Evolutionary conservation across 1,140 invertebrate species (phyloP), one percentile per base, ranked within the genome.

Genomic region (Riptortus pedestris): DNA sequence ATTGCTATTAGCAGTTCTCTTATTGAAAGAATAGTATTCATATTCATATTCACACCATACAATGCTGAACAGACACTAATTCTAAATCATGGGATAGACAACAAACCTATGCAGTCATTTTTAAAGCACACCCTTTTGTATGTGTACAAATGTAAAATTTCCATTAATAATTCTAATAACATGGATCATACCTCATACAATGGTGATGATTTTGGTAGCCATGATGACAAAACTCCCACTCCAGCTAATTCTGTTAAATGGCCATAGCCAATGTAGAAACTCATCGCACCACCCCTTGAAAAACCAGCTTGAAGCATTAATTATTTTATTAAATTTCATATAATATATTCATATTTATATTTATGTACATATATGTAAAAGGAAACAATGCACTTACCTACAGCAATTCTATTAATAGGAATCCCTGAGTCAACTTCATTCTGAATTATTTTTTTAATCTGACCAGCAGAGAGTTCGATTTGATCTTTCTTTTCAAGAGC

Each of bases 281-380:
- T 78, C 65, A 88, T 70, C 1, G 82, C 80, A 16, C 86, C 86
- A 29, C 86, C 86, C 85, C 88, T 88, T 33, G 86, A 88, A 71
- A 88, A 87, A 7, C 86, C 86, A 72, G 83, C 83, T 80, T 64
- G 59, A 76, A 73, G 60, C 60, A 65, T 16, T 65, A 64, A 1
- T 24, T n/a, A n/a, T n/a, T n/a, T n/a, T n/a, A n/a, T n/a, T n/a
- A n/a, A n/a, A n/a, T n/a, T 24, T 48, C 24, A 64, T 20, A 51
- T 51, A 5, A 51, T 51, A 22, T 2, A 9, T 51, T 2, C 2
- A 48, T 48, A 48, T 48, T 4, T 48, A 48, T 7, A 11, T 4
- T 11, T 48, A 7, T 48, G 9, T 11, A 48, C 4, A 18, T 11
- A 48, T 9, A 9, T 16, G 16, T 38, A 38, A 38, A 38, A 38